Conservation (phyloP, 1,140 invertebrate genomes). For the Caenorhabditis brenneri region DNA sequence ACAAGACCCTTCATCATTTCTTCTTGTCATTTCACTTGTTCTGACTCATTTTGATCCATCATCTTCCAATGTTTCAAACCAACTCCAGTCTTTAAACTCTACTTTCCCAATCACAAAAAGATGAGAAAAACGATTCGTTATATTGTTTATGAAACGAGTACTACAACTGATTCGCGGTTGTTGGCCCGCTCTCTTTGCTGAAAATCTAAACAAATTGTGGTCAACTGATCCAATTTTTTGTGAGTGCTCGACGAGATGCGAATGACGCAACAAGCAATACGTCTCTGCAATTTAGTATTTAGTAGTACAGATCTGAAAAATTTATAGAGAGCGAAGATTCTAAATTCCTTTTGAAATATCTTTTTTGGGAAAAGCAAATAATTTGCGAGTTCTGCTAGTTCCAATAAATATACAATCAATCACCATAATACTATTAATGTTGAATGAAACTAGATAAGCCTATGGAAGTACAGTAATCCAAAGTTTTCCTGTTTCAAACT, state of each 20-base stretch:
- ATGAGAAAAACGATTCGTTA: background rate
- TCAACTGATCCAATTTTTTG: background rate
- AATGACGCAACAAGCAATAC: background rate
- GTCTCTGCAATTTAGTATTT: background rate
- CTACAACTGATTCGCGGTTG: constrained; percentile 20
- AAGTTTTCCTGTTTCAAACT: background rate
- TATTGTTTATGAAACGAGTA: constrained; percentile 34
- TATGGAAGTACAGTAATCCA: background rate
- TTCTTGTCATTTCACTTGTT: background rate
- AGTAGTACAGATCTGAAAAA: background rate
- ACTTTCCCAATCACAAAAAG: background rate
- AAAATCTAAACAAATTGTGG: constrained; percentile 37
- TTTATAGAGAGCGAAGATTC: background rate
- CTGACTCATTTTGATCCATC: background rate
- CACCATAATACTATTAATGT: no score
- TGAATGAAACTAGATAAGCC: no score
- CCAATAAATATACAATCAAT: no score
- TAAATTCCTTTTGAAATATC: no score
- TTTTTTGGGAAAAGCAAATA: no score
- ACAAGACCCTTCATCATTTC: background rate
- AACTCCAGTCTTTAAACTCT: background rate
- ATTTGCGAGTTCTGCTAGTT: no score
- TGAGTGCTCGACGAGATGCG: background rate
- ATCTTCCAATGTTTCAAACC: background rate
- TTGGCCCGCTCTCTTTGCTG: background rate